phyloP scores from a whole-genome alignment of 2,797 vertebrate genomes.

The Fringilla coelebs region DNA sequence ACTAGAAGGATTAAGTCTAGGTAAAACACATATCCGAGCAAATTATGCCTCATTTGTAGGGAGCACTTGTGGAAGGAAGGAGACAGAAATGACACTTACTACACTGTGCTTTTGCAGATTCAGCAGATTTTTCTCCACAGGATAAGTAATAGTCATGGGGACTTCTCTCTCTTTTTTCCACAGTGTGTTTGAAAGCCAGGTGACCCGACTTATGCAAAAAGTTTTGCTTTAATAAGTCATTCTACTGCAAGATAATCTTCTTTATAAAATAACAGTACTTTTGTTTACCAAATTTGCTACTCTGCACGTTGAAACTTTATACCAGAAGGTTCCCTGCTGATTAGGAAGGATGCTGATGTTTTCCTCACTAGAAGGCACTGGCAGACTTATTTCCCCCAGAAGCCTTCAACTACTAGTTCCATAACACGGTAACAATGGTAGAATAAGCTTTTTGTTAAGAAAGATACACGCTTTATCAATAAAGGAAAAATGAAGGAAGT shows the following conservation, averaged over 20 bases:
- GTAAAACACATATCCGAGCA: not conserved
- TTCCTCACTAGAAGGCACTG: not conserved
- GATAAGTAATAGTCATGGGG: not conserved
- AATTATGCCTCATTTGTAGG: conserved; percentile 13
- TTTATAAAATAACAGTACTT: not conserved
- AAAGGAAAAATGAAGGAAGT: not conserved
- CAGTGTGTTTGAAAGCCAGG: not conserved
- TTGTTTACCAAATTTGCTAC: not conserved
- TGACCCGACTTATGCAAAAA: not conserved
- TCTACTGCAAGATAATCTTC: not conserved
- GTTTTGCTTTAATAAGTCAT: not conserved
- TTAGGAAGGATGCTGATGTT: not conserved
- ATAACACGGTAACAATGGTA: not conserved
- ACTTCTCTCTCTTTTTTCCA: not conserved
- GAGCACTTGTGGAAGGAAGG: not conserved
- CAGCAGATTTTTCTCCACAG: not conserved
- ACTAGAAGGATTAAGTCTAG: conserved; percentile 47
- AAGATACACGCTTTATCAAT: not conserved
- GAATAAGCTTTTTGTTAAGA: not conserved
- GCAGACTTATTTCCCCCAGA: not conserved
- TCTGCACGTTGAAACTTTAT: not conserved
- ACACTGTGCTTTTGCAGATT: not conserved
- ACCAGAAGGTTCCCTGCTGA: not conserved
- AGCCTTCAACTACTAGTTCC: not conserved
- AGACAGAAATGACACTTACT: not conserved